phyloP scores from a whole-genome alignment of 2,888 invertebrate genomes.

The Laspeyria flexula region DNA sequence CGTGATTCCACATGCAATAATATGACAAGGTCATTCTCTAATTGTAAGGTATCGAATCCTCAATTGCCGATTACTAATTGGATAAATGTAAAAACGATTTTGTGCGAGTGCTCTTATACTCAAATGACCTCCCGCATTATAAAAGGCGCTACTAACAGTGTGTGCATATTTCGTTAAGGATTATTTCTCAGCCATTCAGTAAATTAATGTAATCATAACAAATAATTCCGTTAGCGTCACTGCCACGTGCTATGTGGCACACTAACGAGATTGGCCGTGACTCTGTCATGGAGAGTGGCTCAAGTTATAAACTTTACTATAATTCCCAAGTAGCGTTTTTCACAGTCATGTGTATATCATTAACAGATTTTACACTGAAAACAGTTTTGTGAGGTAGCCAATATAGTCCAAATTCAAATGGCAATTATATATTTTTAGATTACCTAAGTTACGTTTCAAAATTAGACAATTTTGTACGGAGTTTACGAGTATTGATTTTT shows the following conservation, averaged over 20 bases:
- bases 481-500: too few species aligned
- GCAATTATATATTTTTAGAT: too few species aligned
- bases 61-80: slow-evolving; percentile 10
- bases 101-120: slow-evolving; percentile 2
- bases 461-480: too few species aligned
- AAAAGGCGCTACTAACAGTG: too few species aligned
- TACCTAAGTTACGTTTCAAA: too few species aligned
- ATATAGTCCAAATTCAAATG: too few species aligned
- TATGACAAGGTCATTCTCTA: background rate
- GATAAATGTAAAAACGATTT: slow-evolving; percentile 26
- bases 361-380: background rate
- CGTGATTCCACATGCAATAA: slow-evolving; percentile 5
- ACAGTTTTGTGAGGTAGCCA: too few species aligned
- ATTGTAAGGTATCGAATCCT: background rate
- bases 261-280: slow-evolving; percentile 74
- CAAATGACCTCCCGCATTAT: too few species aligned
- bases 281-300: slow-evolving; percentile 25
- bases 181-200: too few species aligned
- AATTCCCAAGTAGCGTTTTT: background rate
- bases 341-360: background rate
- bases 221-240: slow-evolving; percentile 55
- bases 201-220: slow-evolving; percentile 19
- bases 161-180: too few species aligned
- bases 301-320: slow-evolving; percentile 21
- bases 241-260: slow-evolving; percentile 31